Evolutionary conservation across 2,888 invertebrate genomes (phyloP).

Genomic region (Idaea aversata): DNA sequence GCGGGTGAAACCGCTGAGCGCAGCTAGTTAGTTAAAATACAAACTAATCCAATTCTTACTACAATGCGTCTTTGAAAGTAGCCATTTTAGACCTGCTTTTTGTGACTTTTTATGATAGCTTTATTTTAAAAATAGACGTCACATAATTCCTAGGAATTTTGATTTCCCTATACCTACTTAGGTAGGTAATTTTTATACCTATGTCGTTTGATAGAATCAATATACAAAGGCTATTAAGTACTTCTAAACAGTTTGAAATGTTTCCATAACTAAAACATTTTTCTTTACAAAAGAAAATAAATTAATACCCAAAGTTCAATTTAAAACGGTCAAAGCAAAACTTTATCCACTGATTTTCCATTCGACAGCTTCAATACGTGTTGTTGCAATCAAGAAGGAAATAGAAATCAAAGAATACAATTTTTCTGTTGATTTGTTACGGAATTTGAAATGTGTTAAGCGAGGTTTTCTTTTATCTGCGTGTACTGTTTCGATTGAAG

Average conservation of each 20-base stretch:
- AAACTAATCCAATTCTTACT: too few species aligned
- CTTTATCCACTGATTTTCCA: slow-evolving; percentile 56
- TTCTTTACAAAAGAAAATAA: slow-evolving; percentile 33
- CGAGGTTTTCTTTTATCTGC: slow-evolving; percentile 8
- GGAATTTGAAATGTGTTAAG: slow-evolving; percentile 16
- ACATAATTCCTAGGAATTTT: too few species aligned
- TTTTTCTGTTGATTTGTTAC: slow-evolving; percentile 21
- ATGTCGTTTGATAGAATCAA: too few species aligned
- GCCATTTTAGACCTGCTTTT: too few species aligned
- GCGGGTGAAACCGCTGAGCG: too few species aligned
- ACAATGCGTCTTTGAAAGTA: too few species aligned
- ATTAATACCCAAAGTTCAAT: slow-evolving; percentile 49
- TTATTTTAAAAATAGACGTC: too few species aligned
- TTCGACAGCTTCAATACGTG: slow-evolving; percentile 45
- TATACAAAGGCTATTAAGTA: too few species aligned
- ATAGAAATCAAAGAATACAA: slow-evolving; percentile 41
- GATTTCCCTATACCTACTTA: too few species aligned
- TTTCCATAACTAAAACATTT: not conserved
- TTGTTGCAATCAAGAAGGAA: slow-evolving; percentile 61
- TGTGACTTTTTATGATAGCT: too few species aligned
- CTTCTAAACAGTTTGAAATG: not conserved
- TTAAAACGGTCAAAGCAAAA: slow-evolving; percentile 43
- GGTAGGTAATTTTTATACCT: too few species aligned
- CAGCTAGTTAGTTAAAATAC: too few species aligned
- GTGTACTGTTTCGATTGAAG: slow-evolving; percentile 9